Evolutionary conservation across 2,797 vertebrate species (phyloP).

Genomic region (Pipistrellus nathusii): DNA sequence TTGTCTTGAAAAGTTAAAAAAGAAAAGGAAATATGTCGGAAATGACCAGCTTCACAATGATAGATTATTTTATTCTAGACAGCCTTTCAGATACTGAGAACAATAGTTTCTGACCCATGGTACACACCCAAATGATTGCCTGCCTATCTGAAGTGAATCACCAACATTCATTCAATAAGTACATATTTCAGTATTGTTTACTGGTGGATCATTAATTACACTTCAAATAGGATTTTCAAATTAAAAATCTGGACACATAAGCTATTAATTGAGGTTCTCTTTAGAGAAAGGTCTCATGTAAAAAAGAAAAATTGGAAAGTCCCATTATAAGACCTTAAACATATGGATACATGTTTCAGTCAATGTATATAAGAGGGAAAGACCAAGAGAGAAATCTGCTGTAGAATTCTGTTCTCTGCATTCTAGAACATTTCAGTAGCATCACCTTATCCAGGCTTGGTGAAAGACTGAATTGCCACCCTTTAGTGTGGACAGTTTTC

Average conservation of each 20-base stretch:
- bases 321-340: neutral
- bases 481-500: neutral
- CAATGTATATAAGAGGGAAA: neutral
- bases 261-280: neutral
- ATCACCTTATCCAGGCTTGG: neutral
- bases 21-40: neutral
- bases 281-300: neutral
- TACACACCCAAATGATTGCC: neutral
- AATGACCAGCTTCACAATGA: neutral
- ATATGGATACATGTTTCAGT: neutral
- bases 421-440: neutral
- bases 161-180: neutral
- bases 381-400: neutral
- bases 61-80: neutral
- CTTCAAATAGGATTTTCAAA: slow-evolving; percentile 8
- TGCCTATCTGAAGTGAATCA: neutral
- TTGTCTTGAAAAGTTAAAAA: neutral
- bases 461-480: neutral
- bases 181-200: neutral
- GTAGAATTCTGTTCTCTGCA: neutral
- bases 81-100: neutral
- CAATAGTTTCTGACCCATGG: neutral
- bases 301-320: neutral
- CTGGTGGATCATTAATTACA: neutral
- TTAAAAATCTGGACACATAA: neutral